Conservation (phyloP, 2,888 invertebrate genomes). For the Schizotus pectinicornis region DNA sequence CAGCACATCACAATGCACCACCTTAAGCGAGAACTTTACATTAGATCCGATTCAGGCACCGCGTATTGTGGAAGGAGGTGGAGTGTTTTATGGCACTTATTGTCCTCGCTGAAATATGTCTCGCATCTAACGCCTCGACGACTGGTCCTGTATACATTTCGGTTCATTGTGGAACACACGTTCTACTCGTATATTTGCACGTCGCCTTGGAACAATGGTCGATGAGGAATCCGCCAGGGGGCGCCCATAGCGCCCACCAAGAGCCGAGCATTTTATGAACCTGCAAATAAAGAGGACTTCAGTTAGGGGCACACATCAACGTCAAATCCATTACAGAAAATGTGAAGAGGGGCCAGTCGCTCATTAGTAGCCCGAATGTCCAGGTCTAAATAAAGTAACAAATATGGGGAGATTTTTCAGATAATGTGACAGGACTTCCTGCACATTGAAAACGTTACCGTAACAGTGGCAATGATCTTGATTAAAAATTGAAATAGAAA, state of each 20-base stretch:
- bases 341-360: background rate
- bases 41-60: slow-evolving; percentile 15
- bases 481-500: too few relatives aligned
- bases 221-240: background rate
- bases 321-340: slow-evolving; percentile 1
- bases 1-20: slow-evolving; percentile 49
- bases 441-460: too few relatives aligned
- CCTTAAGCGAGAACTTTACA: slow-evolving; percentile 12
- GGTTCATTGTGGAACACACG: slow-evolving; percentile 35
- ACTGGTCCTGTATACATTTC: slow-evolving; percentile 30
- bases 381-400: too few relatives aligned
- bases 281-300: background rate
- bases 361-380: too few relatives aligned
- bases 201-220: slow-evolving; percentile 31
- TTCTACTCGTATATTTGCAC: slow-evolving; percentile 36
- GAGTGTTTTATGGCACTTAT: slow-evolving; percentile 29
- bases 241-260: too few relatives aligned
- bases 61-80: slow-evolving; percentile 11
- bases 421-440: too few relatives aligned
- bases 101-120: slow-evolving; percentile 30
- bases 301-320: background rate
- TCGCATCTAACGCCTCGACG: slow-evolving; percentile 22
- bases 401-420: too few relatives aligned
- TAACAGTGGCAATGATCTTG: too few relatives aligned
- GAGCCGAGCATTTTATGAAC: background rate